Percentiles rank a stretch among this genome's conserved stretches.
phyloP scores from a whole-genome alignment of 2,888 invertebrate genomes.

The Drosophila hamatofila region DNA sequence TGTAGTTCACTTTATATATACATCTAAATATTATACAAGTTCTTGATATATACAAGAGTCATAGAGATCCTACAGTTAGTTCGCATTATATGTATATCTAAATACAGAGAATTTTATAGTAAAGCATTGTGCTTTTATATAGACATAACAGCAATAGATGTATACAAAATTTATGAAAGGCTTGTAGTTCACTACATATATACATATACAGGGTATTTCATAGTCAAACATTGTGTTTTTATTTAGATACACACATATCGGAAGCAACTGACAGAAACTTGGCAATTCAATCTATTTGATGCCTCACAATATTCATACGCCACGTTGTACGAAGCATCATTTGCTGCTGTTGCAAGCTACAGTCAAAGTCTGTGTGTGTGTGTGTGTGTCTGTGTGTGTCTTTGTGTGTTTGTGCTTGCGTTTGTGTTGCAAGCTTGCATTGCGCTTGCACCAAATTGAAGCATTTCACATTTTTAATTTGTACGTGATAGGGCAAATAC shows the following conservation, averaged over 20 bases:
- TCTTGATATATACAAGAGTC: too few species aligned
- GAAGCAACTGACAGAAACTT: slow-evolving; percentile 18
- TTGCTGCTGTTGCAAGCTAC: slow-evolving; percentile 22
- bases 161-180: too few species aligned
- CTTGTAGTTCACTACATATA: neutral
- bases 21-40: too few species aligned
- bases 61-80: too few species aligned
- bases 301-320: slow-evolving; percentile 35
- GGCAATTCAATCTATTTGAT: slow-evolving; percentile 21
- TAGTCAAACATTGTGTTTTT: neutral
- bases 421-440: slow-evolving; percentile 49
- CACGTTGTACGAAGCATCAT: slow-evolving; percentile 20
- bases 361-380: neutral
- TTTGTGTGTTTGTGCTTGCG: slow-evolving; percentile 16
- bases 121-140: too few species aligned
- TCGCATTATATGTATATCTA: too few species aligned
- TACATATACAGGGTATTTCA: neutral
- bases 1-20: too few species aligned
- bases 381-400: slow-evolving; percentile 7
- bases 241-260: neutral
- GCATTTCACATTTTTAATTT: slow-evolving; percentile 83
- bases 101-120: too few species aligned
- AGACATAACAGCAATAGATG: too few species aligned
- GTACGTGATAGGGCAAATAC: slow-evolving; percentile 83
- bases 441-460: slow-evolving; percentile 77